Evolutionary conservation across 2,888 invertebrate species (phyloP).

Genomic region (Tribolium freemani): DNA sequence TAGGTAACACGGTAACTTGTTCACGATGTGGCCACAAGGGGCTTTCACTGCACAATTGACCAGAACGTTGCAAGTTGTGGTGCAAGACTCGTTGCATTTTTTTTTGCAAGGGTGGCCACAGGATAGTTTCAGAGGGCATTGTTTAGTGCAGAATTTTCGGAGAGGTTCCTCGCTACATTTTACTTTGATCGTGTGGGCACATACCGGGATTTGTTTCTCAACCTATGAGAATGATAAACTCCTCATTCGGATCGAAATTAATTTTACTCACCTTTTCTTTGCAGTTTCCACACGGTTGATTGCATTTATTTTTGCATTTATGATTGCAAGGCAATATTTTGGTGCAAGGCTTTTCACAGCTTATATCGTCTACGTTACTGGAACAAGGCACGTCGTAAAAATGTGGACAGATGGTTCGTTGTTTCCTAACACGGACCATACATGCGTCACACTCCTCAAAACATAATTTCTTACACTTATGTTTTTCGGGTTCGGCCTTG

Average conservation of each 20-base stretch:
- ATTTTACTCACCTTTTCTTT: not conserved
- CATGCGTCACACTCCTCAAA: constrained; percentile 71
- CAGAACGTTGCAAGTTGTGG: constrained; percentile 61
- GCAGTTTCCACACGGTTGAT: constrained; percentile 70
- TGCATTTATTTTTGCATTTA: constrained; percentile 70
- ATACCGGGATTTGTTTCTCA: constrained; percentile 65
- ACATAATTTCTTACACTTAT: constrained; percentile 65
- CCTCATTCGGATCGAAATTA: not conserved
- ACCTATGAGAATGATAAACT: not conserved
- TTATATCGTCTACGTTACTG: constrained; percentile 62
- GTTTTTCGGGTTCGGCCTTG: constrained; percentile 49
- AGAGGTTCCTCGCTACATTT: constrained; percentile 65
- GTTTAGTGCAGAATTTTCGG: constrained; percentile 62
- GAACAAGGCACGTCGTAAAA: constrained; percentile 65
- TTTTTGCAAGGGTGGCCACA: constrained; percentile 71
- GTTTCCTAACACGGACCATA: constrained; percentile 67
- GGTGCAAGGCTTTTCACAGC: constrained; percentile 69
- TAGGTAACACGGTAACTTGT: constrained; percentile 48
- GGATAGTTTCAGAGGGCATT: constrained; percentile 68
- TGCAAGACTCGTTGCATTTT: constrained; percentile 67
- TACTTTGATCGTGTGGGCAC: constrained; percentile 67
- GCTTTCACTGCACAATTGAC: constrained; percentile 56
- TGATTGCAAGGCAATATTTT: constrained; percentile 70
- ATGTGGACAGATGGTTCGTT: constrained; percentile 66
- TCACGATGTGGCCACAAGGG: constrained; percentile 69